Conservation (phyloP, 1,140 invertebrate genomes). For the Heliconius hewitsoni region DNA sequence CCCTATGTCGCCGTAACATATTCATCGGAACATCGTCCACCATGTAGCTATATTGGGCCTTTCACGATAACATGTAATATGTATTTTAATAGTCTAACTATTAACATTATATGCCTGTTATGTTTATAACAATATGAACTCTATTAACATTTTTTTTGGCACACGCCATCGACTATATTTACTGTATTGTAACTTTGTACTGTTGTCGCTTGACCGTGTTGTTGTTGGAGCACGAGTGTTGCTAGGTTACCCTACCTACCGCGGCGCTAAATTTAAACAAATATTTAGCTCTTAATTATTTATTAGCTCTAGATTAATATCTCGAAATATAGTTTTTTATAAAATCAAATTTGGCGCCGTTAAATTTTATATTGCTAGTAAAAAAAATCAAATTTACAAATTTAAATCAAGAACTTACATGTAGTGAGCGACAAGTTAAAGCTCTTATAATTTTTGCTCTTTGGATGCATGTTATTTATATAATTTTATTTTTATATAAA, state of each 20-base stretch:
- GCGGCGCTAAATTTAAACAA: slow-evolving; percentile 63
- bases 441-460: slow-evolving; percentile 16
- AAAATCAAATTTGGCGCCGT: slow-evolving; percentile 63
- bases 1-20: slow-evolving; percentile 68
- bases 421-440: slow-evolving; percentile 20
- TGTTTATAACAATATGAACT: slow-evolving; percentile 81
- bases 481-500: slow-evolving; percentile 24
- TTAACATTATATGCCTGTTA: slow-evolving; percentile 81
- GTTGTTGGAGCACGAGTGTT: slow-evolving; percentile 74
- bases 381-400: slow-evolving; percentile 33
- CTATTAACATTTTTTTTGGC: slow-evolving; percentile 78
- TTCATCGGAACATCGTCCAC: slow-evolving; percentile 77
- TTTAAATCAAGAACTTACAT: slow-evolving; percentile 21
- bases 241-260: slow-evolving; percentile 66
- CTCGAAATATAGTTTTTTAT: slow-evolving; percentile 43
- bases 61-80: slow-evolving; percentile 80
- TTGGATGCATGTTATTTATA: slow-evolving; percentile 39
- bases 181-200: slow-evolving; percentile 74
- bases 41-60: slow-evolving; percentile 81
- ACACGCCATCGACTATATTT: slow-evolving; percentile 81
- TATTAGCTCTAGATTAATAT: slow-evolving; percentile 48
- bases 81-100: slow-evolving; percentile 81
- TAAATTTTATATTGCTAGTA: slow-evolving; percentile 26
- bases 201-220: slow-evolving; percentile 77
- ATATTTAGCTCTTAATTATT: slow-evolving; percentile 49